Percentiles rank a stretch among this genome's conserved stretches.
These are phyloP conservation scores for Corynorhinus townsendii DNA, from an alignment of 2,113 vertebrate species.

Conservation along the genomic window DNA sequence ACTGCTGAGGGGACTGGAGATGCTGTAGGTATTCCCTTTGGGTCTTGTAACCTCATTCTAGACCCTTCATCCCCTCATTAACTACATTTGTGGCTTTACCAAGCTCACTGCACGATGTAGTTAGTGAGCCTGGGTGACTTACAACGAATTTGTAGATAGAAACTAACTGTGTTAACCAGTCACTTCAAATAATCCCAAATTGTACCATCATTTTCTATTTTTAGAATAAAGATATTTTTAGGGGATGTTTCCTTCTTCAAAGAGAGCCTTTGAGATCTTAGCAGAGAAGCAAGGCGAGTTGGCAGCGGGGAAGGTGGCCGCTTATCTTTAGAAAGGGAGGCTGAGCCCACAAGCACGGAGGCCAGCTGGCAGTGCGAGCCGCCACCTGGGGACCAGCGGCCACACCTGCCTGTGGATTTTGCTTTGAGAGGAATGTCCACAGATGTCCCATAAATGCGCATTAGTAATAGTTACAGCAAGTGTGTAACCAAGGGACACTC, in stretches of 20 bases:
- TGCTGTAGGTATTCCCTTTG: neutral
- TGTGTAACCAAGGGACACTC: neutral
- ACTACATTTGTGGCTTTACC: neutral
- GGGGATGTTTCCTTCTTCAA: conserved; percentile 36
- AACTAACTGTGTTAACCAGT: neutral
- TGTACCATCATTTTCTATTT: conserved; percentile 16
- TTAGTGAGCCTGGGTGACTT: neutral
- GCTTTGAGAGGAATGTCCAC: neutral
- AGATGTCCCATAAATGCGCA: neutral
- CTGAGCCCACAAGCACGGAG: neutral
- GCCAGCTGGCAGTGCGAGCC: neutral
- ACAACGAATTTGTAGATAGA: neutral
- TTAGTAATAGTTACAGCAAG: neutral
- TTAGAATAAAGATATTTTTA: conserved; percentile 39
- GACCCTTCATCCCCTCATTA: neutral
- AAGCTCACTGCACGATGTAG: neutral
- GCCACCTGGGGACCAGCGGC: neutral
- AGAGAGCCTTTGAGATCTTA: conserved; percentile 9
- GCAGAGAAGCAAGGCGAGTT: neutral
- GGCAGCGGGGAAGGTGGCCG: conserved; percentile 39
- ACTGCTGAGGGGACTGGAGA: neutral
- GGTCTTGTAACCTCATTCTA: neutral
- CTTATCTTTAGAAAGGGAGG: conserved; percentile 52
- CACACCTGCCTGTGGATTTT: neutral
- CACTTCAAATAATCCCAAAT: conserved; percentile 8